phyloP scores from a whole-genome alignment of 2,888 invertebrate genomes.

The Drosophila borborema region DNA sequence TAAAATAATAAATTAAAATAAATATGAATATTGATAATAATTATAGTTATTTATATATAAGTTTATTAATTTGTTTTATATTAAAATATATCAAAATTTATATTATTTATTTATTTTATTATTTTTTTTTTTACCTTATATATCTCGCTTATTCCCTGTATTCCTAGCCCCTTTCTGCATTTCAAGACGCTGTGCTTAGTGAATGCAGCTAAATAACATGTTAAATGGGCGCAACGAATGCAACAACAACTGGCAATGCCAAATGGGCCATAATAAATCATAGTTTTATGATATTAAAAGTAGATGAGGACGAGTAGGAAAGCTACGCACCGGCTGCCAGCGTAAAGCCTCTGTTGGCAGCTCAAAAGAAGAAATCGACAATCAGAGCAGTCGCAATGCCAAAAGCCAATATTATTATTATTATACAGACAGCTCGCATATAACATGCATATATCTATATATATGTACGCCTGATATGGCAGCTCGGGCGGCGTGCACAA shows the following conservation, averaged over 20 bases:
- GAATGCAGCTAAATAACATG: conserved; percentile 19
- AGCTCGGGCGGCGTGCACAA: conserved; percentile 30
- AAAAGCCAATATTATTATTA: conserved; percentile 49
- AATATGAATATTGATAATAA: no score
- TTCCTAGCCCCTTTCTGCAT: conserved; percentile 14
- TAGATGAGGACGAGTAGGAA: conserved; percentile 20
- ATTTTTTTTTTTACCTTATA: neutral
- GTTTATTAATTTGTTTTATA: no score
- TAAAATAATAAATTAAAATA: no score
- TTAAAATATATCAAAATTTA: no score
- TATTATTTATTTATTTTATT: no score
- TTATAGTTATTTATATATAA: no score
- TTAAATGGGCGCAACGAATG: conserved; percentile 26
- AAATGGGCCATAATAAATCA: conserved; percentile 66
- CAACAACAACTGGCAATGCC: conserved; percentile 30
- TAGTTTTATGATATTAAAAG: conserved; percentile 47
- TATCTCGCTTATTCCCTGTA: neutral
- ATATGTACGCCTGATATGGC: conserved; percentile 31
- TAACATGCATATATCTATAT: conserved; percentile 12
- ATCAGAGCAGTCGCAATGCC: conserved; percentile 57
- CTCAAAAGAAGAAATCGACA: conserved; percentile 63
- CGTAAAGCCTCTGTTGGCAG: conserved; percentile 46
- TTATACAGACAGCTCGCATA: conserved; percentile 15
- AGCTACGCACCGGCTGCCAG: conserved; percentile 37
- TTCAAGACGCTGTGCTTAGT: conserved; percentile 3